Evolutionary conservation across 2,113 vertebrate species (phyloP).

Genomic region (Dipodomys spectabilis): DNA sequence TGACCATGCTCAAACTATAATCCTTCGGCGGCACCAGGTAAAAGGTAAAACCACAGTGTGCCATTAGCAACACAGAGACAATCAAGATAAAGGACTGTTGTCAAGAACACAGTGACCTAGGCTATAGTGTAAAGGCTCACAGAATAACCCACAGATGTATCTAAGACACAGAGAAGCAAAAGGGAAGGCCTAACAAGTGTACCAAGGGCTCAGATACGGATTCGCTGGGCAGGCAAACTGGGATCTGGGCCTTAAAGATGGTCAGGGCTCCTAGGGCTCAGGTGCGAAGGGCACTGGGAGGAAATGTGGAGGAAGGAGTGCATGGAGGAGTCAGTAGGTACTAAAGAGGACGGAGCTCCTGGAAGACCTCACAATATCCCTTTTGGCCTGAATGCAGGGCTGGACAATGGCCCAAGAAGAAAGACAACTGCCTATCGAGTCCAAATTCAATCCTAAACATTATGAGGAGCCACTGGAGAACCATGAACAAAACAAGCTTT

Average conservation of each 20-base stretch:
- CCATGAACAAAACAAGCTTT: not conserved
- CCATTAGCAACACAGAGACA: not conserved
- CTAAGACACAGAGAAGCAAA: not conserved
- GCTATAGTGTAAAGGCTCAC: not conserved
- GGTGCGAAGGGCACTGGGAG: not conserved
- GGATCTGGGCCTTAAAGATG: not conserved
- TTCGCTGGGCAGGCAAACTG: not conserved
- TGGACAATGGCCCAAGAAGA: not conserved
- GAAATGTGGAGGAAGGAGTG: no score
- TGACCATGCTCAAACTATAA: not conserved
- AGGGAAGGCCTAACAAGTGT: not conserved
- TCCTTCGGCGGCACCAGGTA: not conserved
- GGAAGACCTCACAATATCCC: rapidly evolving
- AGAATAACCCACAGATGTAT: not conserved
- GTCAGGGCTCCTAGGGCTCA: not conserved
- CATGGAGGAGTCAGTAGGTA: not conserved
- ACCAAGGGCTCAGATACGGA: not conserved
- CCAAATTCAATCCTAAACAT: not conserved
- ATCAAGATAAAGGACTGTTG: not conserved
- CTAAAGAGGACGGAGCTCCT: not conserved
- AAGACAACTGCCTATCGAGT: not conserved
- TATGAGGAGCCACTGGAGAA: not conserved
- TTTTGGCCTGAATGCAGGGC: not conserved
- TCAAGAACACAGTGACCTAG: not conserved
- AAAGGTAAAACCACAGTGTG: not conserved